Conservation (phyloP, 92 coral and sea anemone species). For the Actinostola sp. region DNA sequence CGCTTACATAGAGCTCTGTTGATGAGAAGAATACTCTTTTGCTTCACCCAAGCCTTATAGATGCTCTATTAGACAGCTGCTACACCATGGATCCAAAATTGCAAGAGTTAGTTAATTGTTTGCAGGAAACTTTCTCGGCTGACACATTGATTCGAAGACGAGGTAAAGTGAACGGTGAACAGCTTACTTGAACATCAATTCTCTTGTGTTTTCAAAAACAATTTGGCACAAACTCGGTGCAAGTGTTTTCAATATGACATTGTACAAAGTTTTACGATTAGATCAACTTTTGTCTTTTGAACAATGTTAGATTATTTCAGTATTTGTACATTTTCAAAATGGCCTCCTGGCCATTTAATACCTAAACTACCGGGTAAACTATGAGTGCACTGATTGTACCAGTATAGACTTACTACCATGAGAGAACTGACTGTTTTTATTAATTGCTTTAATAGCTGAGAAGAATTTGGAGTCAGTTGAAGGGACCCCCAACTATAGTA, state of each 20-base stretch:
- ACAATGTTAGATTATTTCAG: too few species aligned
- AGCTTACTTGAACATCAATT: too few species aligned
- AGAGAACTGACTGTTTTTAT: background rate
- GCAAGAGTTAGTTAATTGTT: conserved; percentile 66
- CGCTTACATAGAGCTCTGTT: background rate
- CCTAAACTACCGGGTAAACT: too few species aligned
- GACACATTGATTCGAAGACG: conserved; percentile 82
- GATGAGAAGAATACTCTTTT: background rate
- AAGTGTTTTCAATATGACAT: too few species aligned
- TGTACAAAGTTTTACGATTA: too few species aligned
- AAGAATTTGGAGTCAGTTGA: conserved; percentile 85
- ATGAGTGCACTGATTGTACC: too few species aligned
- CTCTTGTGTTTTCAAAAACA: too few species aligned
- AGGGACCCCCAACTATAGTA: conserved; percentile 72
- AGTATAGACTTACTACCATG: background rate
- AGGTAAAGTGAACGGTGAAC: conserved; percentile 63
- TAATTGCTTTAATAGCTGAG: conserved; percentile 64
- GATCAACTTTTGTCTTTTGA: too few species aligned
- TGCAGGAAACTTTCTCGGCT: conserved; percentile 81
- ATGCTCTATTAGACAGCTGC: conserved; percentile 20
- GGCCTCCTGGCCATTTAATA: too few species aligned
- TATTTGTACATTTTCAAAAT: too few species aligned
- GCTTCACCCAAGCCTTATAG: background rate
- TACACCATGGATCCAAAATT: conserved; percentile 54
- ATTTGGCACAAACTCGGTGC: too few species aligned